Percentiles rank a stretch among this genome's conserved stretches.
Conservation (phyloP, 35 echinoderm and acorn worm genomes). For the Apostichopus japonicus region DNA sequence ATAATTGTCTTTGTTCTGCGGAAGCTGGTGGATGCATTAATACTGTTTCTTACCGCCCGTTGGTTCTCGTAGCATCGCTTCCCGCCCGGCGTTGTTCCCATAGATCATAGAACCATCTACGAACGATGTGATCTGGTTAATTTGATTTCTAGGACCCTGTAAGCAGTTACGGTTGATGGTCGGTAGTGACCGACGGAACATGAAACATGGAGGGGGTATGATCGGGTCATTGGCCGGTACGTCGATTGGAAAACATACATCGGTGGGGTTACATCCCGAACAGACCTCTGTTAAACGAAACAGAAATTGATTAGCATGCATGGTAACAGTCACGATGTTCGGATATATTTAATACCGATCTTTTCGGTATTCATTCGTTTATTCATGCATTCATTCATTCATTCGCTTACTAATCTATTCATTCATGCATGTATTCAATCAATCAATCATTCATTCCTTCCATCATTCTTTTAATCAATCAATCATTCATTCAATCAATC, state of each 20-base stretch:
- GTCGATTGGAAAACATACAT: slow-evolving; percentile 67
- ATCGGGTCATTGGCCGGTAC: slow-evolving; percentile 62
- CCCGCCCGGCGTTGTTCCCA: slow-evolving; percentile 34
- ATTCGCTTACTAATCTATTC: not conserved
- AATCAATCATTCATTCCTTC: not conserved
- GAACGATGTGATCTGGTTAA: slow-evolving; percentile 88
- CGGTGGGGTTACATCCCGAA: slow-evolving; percentile 43
- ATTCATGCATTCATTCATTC: not conserved
- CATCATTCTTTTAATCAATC: not conserved
- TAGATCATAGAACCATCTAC: slow-evolving; percentile 84
- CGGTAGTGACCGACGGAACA: slow-evolving; percentile 70
- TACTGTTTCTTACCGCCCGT: not conserved
- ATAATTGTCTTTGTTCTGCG: no score
- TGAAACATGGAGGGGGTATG: slow-evolving; percentile 56
- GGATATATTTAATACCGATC: no score
- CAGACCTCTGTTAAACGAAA: slow-evolving; percentile 53
- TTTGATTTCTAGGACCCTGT: slow-evolving; percentile 80
- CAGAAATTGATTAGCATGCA: no score
- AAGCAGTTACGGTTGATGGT: slow-evolving; percentile 67
- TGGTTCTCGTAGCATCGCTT: not conserved
- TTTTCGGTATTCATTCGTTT: no score
- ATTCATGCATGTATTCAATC: not conserved
- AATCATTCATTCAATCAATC: not conserved
- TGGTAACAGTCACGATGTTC: no score
- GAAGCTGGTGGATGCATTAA: not conserved